Evolutionary conservation across 2,797 vertebrate genomes (phyloP).

Genomic region (Sebastes reedi): DNA sequence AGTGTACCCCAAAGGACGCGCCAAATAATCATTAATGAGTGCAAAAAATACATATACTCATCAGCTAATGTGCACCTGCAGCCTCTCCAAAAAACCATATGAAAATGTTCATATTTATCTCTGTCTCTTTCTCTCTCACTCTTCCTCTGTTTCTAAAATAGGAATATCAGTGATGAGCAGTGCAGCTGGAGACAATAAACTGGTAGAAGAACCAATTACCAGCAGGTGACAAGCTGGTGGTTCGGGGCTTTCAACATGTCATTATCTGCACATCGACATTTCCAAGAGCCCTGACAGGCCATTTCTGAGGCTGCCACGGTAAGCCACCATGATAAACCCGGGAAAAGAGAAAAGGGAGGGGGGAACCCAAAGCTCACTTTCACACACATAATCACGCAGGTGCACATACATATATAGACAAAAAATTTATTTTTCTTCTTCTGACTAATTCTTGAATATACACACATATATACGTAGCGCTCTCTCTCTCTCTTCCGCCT

Average conservation of each 20-base stretch:
- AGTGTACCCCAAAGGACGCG: neutral
- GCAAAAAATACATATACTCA: constrained; percentile 13
- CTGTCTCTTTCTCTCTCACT: constrained; percentile 18
- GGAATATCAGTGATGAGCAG: constrained; percentile 85
- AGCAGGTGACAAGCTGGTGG: constrained; percentile 88
- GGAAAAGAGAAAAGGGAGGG: constrained; percentile 3
- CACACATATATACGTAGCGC: neutral
- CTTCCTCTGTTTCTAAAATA: constrained; percentile 72
- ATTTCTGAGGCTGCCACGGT: constrained; percentile 77
- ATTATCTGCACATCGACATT: constrained; percentile 94
- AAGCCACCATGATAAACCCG: constrained; percentile 74
- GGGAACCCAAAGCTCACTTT: constrained; percentile 27
- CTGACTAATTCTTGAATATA: neutral
- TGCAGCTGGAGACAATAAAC: constrained; percentile 95
- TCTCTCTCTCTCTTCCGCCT: neutral
- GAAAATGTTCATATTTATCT: constrained; percentile 53
- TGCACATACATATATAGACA: neutral
- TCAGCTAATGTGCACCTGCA: constrained; percentile 53
- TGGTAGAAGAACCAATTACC: constrained; percentile 92
- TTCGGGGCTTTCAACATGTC: constrained; percentile 92
- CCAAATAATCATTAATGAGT: constrained; percentile 22
- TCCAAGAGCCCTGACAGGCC: constrained; percentile 82
- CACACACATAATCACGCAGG: neutral
- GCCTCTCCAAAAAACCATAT: constrained; percentile 16
- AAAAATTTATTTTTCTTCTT: neutral